Percentiles rank a stretch among this genome's conserved stretches.
These are phyloP conservation scores for Trinorchestia longiramus DNA, from an alignment of 1,140 invertebrate genomes.

Conservation along the genomic window DNA sequence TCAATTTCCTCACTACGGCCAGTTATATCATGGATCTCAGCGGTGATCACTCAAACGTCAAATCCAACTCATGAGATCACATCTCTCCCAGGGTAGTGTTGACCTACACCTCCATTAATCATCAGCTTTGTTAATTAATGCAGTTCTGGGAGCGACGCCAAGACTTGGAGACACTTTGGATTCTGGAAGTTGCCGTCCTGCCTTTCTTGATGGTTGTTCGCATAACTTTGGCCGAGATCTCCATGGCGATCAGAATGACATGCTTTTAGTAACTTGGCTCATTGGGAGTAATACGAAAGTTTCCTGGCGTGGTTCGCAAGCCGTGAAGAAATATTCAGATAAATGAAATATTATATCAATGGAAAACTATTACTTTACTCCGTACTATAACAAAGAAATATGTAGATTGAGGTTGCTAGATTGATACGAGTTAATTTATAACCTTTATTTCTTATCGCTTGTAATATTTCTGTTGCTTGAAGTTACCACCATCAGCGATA, in stretches of 20 bases:
- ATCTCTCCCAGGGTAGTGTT: background rate
- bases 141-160: background rate
- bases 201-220: background rate
- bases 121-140: background rate
- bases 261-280: background rate
- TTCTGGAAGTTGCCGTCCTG: background rate
- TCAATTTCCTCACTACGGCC: background rate
- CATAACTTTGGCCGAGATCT: background rate
- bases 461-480: no score
- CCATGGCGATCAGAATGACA: background rate
- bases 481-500: no score
- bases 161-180: background rate
- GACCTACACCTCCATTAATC: background rate
- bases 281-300: background rate
- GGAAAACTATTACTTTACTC: no score
- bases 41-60: background rate
- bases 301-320: background rate
- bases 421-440: no score
- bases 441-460: no score
- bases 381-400: no score
- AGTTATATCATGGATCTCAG: background rate
- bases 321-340: background rate
- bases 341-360: no score
- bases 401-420: no score
- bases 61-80: background rate